A percentile compares a stretch with the other conserved stretches of the same genome.
These are phyloP conservation scores for Atherinosoma microstoma DNA, from an alignment of 2,797 vertebrate genomes.

Conservation along the genomic window DNA sequence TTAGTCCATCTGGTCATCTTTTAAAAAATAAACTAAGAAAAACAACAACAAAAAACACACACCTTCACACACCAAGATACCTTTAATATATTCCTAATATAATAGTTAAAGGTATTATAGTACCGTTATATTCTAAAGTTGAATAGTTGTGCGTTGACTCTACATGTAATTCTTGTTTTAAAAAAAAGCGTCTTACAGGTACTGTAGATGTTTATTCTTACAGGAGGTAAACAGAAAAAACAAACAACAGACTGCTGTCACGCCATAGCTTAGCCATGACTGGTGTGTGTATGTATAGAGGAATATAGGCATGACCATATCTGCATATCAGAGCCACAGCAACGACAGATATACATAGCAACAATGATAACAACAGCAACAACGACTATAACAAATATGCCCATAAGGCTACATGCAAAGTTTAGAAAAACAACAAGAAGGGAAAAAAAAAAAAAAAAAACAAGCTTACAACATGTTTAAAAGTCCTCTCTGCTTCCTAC, in stretches of 20 bases:
- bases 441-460: not conserved
- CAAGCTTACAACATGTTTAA: slow-evolving; percentile 2
- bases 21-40: not conserved
- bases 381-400: slow-evolving; percentile 55
- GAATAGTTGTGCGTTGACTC: slow-evolving; percentile 48
- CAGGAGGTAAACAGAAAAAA: slow-evolving; percentile 41
- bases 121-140: slow-evolving; percentile 8
- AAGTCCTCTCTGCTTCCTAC: slow-evolving; percentile 9
- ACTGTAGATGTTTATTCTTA: slow-evolving; percentile 29
- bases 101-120: not conserved
- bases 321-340: slow-evolving; percentile 54
- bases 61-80: slow-evolving; percentile 6
- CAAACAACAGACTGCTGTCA: slow-evolving; percentile 71
- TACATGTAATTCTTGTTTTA: not conserved
- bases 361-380: slow-evolving; percentile 52
- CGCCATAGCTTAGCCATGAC: slow-evolving; percentile 74
- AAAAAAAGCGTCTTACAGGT: slow-evolving; percentile 3
- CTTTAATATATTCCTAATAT: slow-evolving; percentile 6
- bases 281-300: slow-evolving; percentile 53
- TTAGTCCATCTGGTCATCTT: slow-evolving; percentile 23
- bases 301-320: slow-evolving; percentile 28
- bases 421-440: slow-evolving; percentile 11
- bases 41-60: too few relatives aligned
- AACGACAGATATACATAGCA: slow-evolving; percentile 58
- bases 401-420: slow-evolving; percentile 62